phyloP scores from a whole-genome alignment of 2,888 invertebrate genomes.

The Neoitamus cyanurus region DNA sequence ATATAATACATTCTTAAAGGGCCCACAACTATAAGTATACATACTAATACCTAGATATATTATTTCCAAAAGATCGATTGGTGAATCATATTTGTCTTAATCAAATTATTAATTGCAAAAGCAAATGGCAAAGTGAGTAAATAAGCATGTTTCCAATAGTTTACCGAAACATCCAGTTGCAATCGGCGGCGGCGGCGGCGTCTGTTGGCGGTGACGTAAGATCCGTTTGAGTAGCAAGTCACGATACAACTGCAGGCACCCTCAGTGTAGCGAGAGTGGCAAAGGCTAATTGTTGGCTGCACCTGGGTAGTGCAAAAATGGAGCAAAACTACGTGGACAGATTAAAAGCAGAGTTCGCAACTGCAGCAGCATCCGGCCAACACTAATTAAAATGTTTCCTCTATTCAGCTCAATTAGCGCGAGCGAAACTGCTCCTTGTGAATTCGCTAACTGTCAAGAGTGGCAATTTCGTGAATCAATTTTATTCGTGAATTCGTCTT shows the following conservation, averaged over 20 bases:
- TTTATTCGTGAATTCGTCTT: background rate
- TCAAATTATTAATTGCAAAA: background rate
- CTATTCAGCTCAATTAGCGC: background rate
- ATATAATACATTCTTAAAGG: no score
- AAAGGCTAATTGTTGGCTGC: background rate
- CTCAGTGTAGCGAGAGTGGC: background rate
- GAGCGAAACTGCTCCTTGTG: background rate
- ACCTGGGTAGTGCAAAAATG: background rate
- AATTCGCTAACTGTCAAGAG: background rate
- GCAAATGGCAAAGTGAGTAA: no score
- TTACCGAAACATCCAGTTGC: background rate
- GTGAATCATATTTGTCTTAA: background rate
- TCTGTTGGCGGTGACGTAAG: background rate
- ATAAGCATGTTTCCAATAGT: background rate
- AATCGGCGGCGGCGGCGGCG: background rate
- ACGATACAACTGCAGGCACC: background rate
- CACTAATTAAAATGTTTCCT: constrained; percentile 1
- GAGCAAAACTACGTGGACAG: background rate
- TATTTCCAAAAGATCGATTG: no score
- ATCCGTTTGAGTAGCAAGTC: background rate
- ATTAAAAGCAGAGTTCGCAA: background rate
- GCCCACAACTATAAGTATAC: no score
- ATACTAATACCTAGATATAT: no score
- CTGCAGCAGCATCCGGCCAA: background rate
- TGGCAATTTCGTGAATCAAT: background rate